These are phyloP conservation scores for Dryoscopus gambensis DNA, from an alignment of 2,113 vertebrate species.

Conservation along the genomic window DNA sequence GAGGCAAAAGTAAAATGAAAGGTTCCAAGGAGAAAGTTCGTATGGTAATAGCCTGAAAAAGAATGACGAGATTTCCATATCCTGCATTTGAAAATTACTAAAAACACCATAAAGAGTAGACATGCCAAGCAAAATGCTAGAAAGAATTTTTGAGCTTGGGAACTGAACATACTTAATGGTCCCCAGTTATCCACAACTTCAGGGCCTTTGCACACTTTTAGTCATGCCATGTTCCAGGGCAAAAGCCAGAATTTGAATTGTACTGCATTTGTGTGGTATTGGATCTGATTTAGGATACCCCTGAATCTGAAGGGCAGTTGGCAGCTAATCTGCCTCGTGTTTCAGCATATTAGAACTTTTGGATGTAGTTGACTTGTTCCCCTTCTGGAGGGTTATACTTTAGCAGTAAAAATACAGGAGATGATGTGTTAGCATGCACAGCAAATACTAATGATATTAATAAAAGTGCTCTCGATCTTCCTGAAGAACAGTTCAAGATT, in stretches of 20 bases:
- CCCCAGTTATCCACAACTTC: neutral
- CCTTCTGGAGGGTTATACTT: neutral
- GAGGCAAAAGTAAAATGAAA: neutral
- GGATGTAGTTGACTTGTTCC: neutral
- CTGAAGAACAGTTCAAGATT: conserved; percentile 3
- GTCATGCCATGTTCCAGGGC: neutral
- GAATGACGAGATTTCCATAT: neutral
- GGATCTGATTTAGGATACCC: neutral
- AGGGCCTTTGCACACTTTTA: neutral
- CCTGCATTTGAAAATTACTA: neutral
- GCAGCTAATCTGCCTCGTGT: neutral
- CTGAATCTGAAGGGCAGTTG: neutral
- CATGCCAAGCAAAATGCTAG: neutral
- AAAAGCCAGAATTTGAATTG: neutral
- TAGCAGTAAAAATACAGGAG: neutral
- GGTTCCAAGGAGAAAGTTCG: neutral
- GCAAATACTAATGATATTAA: conserved; percentile 4
- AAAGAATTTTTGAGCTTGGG: neutral
- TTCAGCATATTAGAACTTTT: neutral
- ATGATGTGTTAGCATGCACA: neutral
- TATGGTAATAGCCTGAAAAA: neutral
- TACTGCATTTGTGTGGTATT: neutral
- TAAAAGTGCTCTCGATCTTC: neutral
- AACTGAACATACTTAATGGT: neutral
- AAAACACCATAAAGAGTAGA: neutral